Base-by-base conservation (phyloP, 2,797 vertebrate species). In the Miichthys miiuy region DNA sequence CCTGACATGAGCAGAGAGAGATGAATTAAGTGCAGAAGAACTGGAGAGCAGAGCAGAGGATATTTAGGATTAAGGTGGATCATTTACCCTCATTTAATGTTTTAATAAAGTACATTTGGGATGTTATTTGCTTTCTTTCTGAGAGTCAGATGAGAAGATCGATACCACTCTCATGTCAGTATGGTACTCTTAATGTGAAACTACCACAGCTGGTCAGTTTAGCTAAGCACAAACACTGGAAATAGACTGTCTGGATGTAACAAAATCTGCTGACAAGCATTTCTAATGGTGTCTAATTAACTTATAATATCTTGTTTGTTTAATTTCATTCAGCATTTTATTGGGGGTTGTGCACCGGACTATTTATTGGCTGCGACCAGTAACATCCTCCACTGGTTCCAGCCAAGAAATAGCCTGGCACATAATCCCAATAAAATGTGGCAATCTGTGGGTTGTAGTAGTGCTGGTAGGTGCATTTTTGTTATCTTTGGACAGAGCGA, bases 1-100 rank as follows among this genome's bases (percentile, higher is more conserved):
- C 83, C 85, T 79, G 87, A 88, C 84, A 88, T 66, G 86, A 88
- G 79, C 82, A 75, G 72, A 76, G 84, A 86, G 76, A 83, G 83
- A 89, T 80, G 68, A 79, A 89, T 84, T 8, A 71, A 61, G 69
- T 71, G 73, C 25, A 10, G 25, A n/a, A 44, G 55, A 67, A 81
- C 18, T 23, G 17, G 25, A 60, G 67, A 75, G 56, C 51, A 74
- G 14, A 52, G 63, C 38, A 65, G 60, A 46, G 60, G 41, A 75
- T 25, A n/a, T 73, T 17, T 20, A 34, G 63, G 54, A 61, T 85
- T 52, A 72, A 56, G 41, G 68, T 30, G 48, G 13, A 38, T 48
- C 50, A 23, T 63, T 69, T 62, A 63, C 54, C 18, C 66, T 55
- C 20, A 60, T 47, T 46, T 34, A 50, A 64, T 68, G 44, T 85